Percentiles rank a stretch among this genome's conserved stretches.
These are phyloP conservation scores for Indicator maculatus DNA, from an alignment of 2,113 vertebrate genomes.

Conservation along the genomic window DNA sequence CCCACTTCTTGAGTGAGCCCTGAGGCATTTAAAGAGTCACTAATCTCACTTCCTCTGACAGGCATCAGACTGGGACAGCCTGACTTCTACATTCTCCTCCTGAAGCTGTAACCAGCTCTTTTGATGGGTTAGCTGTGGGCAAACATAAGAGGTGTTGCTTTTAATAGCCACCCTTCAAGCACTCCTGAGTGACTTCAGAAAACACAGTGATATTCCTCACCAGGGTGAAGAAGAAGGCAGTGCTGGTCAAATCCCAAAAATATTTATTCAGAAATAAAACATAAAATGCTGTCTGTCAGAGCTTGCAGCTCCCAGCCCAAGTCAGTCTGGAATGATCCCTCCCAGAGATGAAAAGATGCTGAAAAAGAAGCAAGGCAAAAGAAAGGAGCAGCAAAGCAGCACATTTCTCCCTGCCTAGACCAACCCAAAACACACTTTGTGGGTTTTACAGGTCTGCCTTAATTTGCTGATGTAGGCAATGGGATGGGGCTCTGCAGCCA, in stretches of 20 bases:
- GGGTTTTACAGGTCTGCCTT: not conserved
- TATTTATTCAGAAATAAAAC: not conserved
- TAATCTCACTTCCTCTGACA: not conserved
- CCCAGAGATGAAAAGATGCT: not conserved
- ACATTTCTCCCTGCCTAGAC: not conserved
- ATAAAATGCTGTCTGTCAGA: not conserved
- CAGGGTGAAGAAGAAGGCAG: not conserved
- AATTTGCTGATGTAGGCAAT: not conserved
- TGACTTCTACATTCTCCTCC: not conserved
- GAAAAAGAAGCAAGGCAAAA: not conserved
- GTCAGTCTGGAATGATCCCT: not conserved
- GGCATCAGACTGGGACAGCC: not conserved
- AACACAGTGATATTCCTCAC: not conserved
- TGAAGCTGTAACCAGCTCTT: not conserved
- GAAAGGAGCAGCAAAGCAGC: not conserved
- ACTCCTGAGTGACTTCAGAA: not conserved
- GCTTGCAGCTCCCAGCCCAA: not conserved
- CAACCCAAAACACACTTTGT: not conserved
- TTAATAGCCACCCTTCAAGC: not conserved
- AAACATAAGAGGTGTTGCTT: not conserved
- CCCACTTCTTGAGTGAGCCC: not conserved
- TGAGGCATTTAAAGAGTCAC: not conserved
- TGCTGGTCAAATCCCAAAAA: not conserved
- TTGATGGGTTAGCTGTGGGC: not conserved
- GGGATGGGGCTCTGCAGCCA: not conserved